A percentile compares a stretch with the other conserved stretches of the same genome.
Conservation (phyloP, 2,888 invertebrate species). For the Baronia brevicornis region DNA sequence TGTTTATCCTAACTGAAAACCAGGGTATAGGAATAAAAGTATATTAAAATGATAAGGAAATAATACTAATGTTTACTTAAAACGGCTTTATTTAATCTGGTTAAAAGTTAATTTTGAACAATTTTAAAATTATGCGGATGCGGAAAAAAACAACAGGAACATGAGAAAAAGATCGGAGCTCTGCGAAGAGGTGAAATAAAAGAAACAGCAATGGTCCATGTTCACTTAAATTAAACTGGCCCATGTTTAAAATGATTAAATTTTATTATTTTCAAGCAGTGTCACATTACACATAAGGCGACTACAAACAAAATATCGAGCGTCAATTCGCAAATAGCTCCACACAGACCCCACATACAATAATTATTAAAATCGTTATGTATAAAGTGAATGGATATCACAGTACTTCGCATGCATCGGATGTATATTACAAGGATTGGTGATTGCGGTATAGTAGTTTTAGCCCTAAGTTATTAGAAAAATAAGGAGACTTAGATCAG, state of each 20-base stretch:
- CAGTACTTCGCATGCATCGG: constrained; percentile 50
- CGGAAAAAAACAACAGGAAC: constrained; percentile 30
- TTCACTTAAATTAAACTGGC: too few relatives aligned
- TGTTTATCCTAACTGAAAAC: background rate
- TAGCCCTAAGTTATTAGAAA: constrained; percentile 40
- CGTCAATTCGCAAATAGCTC: constrained; percentile 31
- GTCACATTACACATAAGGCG: too few relatives aligned
- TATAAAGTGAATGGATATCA: constrained; percentile 65
- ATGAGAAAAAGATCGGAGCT: constrained; percentile 28
- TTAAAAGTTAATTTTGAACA: constrained; percentile 49
- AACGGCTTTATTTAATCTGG: constrained; percentile 46
- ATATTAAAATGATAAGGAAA: constrained; percentile 22
- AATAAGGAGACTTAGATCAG: constrained; percentile 51
- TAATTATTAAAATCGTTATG: constrained; percentile 39
- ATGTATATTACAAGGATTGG: constrained; percentile 10
- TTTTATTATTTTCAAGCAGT: too few relatives aligned
- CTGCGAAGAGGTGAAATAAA: constrained; percentile 47
- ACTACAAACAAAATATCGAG: constrained; percentile 26
- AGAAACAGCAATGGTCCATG: too few relatives aligned
- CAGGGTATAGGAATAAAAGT: too few relatives aligned
- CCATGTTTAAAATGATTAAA: too few relatives aligned
- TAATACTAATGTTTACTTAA: constrained; percentile 44
- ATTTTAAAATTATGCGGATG: constrained; percentile 33
- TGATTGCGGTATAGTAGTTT: constrained; percentile 18
- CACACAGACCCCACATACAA: constrained; percentile 41